A percentile compares a stretch with the other conserved stretches of the same genome.
Evolutionary conservation across 2,888 invertebrate genomes (phyloP).

Genomic region (Glyphotaelius pellucidus): DNA sequence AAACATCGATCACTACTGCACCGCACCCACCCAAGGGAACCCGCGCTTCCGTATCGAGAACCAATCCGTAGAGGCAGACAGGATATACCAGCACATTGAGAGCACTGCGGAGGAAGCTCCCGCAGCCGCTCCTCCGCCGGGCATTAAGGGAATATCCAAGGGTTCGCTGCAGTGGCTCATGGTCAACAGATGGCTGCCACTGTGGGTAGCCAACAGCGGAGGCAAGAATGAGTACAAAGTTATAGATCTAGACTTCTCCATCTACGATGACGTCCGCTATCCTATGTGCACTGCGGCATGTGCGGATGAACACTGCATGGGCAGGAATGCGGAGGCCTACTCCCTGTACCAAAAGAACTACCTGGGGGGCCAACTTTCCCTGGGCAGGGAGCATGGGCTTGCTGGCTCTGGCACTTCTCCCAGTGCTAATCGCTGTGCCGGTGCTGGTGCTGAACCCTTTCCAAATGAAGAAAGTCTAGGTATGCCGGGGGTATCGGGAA

Average conservation of each 20-base stretch:
- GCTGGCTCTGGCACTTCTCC: neutral
- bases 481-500: constrained; percentile 6
- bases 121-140: constrained; percentile 67
- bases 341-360: constrained; percentile 60
- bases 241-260: constrained; percentile 73
- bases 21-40: constrained; percentile 67
- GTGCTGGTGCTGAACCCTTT: constrained; percentile 10
- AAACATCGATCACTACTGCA: constrained; percentile 76
- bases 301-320: constrained; percentile 59
- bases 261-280: constrained; percentile 67
- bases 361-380: constrained; percentile 45
- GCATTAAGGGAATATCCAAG: constrained; percentile 76
- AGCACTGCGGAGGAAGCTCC: constrained; percentile 69
- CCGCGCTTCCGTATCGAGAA: constrained; percentile 70
- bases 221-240: constrained; percentile 77
- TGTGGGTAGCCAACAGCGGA: constrained; percentile 79
- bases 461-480: constrained; percentile 30
- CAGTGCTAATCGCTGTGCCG: neutral
- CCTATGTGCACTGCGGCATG: constrained; percentile 63
- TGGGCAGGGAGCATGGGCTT: constrained; percentile 43
- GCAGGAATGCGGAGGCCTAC: constrained; percentile 53
- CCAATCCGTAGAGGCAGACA: constrained; percentile 72
- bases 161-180: constrained; percentile 82
- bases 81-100: constrained; percentile 72
- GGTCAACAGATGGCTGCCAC: constrained; percentile 81